Percentiles rank a stretch among this genome's conserved stretches.
Evolutionary conservation across 2,797 vertebrate species (phyloP).

Genomic region (Alectoris magna): DNA sequence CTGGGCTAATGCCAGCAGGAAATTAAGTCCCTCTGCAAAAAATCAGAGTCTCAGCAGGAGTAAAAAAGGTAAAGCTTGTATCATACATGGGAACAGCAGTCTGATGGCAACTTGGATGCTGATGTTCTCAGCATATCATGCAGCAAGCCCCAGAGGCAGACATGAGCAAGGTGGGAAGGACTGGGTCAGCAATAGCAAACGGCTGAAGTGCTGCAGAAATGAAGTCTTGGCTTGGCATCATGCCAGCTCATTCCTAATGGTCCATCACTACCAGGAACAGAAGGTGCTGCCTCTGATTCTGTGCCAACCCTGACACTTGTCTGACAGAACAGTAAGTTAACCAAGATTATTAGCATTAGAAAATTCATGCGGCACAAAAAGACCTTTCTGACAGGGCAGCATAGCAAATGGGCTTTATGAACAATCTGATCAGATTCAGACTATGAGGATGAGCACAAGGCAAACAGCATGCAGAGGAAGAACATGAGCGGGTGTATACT

Average conservation of each 20-base stretch:
- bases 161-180: not conserved
- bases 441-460: not conserved
- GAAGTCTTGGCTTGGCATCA: not conserved
- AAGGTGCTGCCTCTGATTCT: not conserved
- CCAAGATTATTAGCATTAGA: not conserved
- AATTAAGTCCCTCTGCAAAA: not conserved
- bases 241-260: not conserved
- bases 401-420: not conserved
- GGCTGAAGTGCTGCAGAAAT: accelerated
- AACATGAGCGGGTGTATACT: not conserved
- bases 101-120: not conserved
- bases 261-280: not conserved
- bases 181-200: not conserved
- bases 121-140: not conserved
- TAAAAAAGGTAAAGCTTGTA: not conserved
- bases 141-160: not conserved
- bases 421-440: not conserved
- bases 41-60: not conserved
- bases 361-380: not conserved
- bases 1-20: not conserved
- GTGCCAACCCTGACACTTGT: not conserved
- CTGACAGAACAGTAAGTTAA: not conserved
- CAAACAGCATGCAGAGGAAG: not conserved
- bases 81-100: not conserved
- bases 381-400: not conserved